Evolutionary conservation across 2,888 invertebrate genomes (phyloP).

Genomic region (Zootermopsis nevadensis): DNA sequence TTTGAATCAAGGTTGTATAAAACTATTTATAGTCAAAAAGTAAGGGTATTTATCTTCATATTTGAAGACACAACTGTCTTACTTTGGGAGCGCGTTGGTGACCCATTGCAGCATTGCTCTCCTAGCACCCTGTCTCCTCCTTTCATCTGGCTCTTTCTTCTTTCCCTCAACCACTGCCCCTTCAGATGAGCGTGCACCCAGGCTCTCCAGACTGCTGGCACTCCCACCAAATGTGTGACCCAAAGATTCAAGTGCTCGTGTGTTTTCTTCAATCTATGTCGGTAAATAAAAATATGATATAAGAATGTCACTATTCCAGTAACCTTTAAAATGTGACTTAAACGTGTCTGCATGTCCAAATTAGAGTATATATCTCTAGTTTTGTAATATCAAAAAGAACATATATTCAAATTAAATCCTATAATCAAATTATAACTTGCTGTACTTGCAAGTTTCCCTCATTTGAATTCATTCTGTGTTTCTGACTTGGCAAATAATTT

Average conservation of each 20-base stretch:
- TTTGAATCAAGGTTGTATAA: too few species aligned
- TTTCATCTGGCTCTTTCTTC: conserved; percentile 58
- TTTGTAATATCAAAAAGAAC: neutral
- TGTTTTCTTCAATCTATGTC: conserved; percentile 93
- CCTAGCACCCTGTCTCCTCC: conserved; percentile 78
- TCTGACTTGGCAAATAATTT: too few species aligned
- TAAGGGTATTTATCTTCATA: too few species aligned
- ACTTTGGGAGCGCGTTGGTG: conserved; percentile 88
- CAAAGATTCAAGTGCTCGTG: conserved; percentile 86
- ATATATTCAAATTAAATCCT: too few species aligned
- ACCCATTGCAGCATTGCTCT: conserved; percentile 95
- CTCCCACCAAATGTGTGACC: conserved; percentile 83
- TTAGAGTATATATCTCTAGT: neutral
- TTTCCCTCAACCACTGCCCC: conserved; percentile 41
- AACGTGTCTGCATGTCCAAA: neutral
- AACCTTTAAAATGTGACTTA: neutral
- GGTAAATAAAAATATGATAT: neutral
- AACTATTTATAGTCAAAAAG: too few species aligned
- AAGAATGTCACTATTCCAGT: neutral
- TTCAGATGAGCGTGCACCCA: conserved; percentile 74
- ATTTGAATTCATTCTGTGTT: too few species aligned
- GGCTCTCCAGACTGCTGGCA: conserved; percentile 85
- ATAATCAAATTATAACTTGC: too few species aligned
- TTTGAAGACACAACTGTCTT: conserved; percentile 57
- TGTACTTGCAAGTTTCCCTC: too few species aligned